Conservation (phyloP, 2,113 vertebrate species). For the Oryzias woworae region DNA sequence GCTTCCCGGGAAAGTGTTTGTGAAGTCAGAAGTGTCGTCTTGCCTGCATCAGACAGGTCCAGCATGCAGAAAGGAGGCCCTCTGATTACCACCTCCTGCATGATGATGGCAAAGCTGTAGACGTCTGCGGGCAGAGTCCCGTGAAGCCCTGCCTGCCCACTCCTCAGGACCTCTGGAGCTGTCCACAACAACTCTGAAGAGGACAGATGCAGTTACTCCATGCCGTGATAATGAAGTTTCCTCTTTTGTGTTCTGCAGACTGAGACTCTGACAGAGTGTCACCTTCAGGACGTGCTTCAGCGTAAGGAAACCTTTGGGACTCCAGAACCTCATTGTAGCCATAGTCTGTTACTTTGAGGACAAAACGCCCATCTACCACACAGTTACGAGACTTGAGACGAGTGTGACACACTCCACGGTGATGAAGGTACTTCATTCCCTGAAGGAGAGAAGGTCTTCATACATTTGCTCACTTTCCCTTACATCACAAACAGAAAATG, state of each 20-base stretch:
- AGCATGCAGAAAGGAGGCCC: conserved; percentile 80
- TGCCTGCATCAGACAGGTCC: conserved; percentile 70
- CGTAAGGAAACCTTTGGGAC: conserved; percentile 65
- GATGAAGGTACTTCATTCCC: conserved; percentile 82
- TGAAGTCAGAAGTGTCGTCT: neutral
- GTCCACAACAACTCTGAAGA: conserved; percentile 78
- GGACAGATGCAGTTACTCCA: neutral
- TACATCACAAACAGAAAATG: too few relatives aligned
- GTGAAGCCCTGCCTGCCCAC: conserved; percentile 49
- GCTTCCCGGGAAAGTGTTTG: too few relatives aligned
- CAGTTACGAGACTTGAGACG: conserved; percentile 81
- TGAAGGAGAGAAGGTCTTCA: conserved; percentile 17
- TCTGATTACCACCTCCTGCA: conserved; percentile 80
- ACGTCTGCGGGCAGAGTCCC: conserved; percentile 71
- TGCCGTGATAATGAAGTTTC: neutral
- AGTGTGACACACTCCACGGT: conserved; percentile 68
- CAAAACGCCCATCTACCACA: conserved; percentile 80
- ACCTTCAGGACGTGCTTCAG: conserved; percentile 67
- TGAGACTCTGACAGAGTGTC: neutral
- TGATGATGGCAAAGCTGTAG: conserved; percentile 82
- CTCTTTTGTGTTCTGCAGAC: too few relatives aligned
- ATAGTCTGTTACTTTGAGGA: conserved; percentile 79
- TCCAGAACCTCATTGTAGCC: conserved; percentile 76
- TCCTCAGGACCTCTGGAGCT: conserved; percentile 78
- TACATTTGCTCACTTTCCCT: too few relatives aligned